Conservation (phyloP, 2,113 vertebrate genomes). For the Saguinus midas region DNA sequence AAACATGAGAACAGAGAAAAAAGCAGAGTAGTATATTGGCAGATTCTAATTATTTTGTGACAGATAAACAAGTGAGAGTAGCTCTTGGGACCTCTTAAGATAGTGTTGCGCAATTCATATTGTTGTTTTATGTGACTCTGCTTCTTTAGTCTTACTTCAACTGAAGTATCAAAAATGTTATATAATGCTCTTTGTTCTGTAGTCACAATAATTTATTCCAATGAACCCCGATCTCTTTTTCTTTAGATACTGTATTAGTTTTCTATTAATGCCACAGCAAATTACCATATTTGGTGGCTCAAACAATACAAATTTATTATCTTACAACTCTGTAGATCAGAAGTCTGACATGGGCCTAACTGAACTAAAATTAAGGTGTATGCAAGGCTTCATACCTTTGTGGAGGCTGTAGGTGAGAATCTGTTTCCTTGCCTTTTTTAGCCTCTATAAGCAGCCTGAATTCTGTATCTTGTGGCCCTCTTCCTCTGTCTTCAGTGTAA, state of each 20-base stretch:
- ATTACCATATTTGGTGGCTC: neutral
- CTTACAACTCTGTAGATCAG: neutral
- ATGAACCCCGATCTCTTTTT: neutral
- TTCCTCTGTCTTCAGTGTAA: neutral
- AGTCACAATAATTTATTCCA: neutral
- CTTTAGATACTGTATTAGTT: neutral
- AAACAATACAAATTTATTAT: neutral
- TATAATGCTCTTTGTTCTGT: neutral
- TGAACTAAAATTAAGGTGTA: neutral
- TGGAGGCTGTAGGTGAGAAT: neutral
- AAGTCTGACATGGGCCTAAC: neutral
- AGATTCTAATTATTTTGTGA: neutral
- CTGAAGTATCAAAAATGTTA: neutral
- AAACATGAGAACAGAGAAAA: neutral
- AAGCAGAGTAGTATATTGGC: neutral
- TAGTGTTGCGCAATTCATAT: neutral
- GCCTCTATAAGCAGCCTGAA: neutral
- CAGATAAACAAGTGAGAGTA: neutral
- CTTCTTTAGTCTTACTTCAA: neutral
- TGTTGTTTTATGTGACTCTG: neutral
- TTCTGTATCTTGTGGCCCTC: neutral
- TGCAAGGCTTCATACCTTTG: neutral
- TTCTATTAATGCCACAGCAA: neutral
- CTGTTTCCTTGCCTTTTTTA: neutral
- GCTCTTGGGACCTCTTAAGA: neutral